phyloP scores from a whole-genome alignment of 2,113 vertebrate species.

The Rattus rattus region DNA sequence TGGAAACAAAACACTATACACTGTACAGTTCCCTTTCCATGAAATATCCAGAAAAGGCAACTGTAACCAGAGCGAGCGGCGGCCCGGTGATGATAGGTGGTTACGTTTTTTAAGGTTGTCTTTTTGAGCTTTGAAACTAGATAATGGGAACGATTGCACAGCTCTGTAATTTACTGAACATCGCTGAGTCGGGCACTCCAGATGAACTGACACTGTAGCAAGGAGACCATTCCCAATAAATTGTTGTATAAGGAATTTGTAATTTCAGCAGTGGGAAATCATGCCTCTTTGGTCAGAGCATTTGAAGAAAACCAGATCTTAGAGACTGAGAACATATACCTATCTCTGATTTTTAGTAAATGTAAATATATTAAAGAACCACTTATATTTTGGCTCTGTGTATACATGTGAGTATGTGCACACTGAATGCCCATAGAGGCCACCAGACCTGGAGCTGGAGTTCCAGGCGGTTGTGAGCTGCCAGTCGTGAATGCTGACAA shows the following conservation, averaged over 20 bases:
- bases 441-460: neutral
- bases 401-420: no score
- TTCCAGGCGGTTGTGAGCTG: neutral
- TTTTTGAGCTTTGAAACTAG: neutral
- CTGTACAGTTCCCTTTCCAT: neutral
- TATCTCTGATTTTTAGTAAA: slow-evolving; percentile 47
- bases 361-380: neutral
- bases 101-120: neutral
- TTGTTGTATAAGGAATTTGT: neutral
- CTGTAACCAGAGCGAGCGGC: neutral
- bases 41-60: slow-evolving; percentile 50
- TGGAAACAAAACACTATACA: neutral
- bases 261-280: neutral
- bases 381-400: neutral
- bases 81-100: no score
- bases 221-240: neutral
- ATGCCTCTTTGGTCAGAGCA: neutral
- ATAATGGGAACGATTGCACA: neutral
- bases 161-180: slow-evolving; percentile 35
- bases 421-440: neutral
- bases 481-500: neutral
- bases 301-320: neutral
- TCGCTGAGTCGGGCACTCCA: neutral
- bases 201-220: neutral
- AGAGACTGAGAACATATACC: neutral